A percentile compares a stretch with the other conserved stretches of the same genome.
Conservation (phyloP, 2,888 invertebrate genomes). For the Papilio demoleus region DNA sequence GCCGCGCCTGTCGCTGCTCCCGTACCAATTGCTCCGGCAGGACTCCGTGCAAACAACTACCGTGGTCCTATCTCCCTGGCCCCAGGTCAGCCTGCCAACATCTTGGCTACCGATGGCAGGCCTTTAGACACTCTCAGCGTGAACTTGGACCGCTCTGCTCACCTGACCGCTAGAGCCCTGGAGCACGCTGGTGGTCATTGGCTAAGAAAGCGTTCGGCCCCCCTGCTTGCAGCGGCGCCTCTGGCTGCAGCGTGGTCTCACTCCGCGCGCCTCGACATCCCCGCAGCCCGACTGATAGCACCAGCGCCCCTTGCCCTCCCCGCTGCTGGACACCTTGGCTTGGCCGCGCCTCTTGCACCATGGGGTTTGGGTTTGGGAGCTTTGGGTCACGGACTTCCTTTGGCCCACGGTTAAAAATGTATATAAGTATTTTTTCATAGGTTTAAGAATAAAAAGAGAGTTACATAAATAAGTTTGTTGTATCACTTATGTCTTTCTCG, state of each 20-base stretch:
- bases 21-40: conserved; percentile 53
- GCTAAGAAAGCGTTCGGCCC: conserved; percentile 57
- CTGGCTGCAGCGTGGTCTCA: conserved; percentile 46
- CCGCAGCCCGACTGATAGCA: conserved; percentile 50
- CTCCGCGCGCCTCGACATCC: conserved; percentile 43
- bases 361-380: conserved; percentile 49
- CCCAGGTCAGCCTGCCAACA: conserved; percentile 75
- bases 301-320: conserved; percentile 50
- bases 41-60: conserved; percentile 69
- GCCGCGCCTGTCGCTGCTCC: conserved; percentile 52
- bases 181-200: conserved; percentile 59
- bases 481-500: conserved; percentile 17
- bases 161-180: conserved; percentile 69
- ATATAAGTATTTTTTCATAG: conserved; percentile 38
- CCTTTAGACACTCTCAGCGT: conserved; percentile 75
- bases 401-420: conserved; percentile 60
- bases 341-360: conserved; percentile 47
- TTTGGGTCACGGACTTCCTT: conserved; percentile 50
- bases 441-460: conserved; percentile 72
- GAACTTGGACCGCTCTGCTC: conserved; percentile 74
- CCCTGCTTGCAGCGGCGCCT: conserved; percentile 45
- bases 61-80: conserved; percentile 75
- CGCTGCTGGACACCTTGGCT: conserved; percentile 52
- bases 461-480: conserved; percentile 56
- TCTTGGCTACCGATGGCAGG: conserved; percentile 71